Conservation (phyloP, 35 echinoderm and acorn worm genomes). For the Amphiura filiformis region DNA sequence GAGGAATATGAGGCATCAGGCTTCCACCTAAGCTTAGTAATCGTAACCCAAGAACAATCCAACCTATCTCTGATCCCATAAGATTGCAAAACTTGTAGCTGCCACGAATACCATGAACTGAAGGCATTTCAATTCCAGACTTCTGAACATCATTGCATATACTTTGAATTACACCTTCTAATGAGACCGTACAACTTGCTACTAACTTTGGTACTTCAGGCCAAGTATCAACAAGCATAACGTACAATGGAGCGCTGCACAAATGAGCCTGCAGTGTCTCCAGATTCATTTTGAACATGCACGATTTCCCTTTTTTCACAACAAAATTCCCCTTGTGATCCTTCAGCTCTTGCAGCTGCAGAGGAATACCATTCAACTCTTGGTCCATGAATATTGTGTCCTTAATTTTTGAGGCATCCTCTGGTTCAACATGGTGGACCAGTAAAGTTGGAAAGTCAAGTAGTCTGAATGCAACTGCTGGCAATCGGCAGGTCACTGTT, state of each 20-base stretch:
- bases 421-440: conserved; percentile 50
- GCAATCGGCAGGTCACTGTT: conserved; percentile 52
- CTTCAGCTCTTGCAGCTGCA: conserved; percentile 66
- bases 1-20: conserved; percentile 71
- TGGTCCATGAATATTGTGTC: conserved; percentile 10
- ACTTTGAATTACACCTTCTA: conserved; percentile 38
- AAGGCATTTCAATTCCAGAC: conserved; percentile 49
- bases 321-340: conserved; percentile 58
- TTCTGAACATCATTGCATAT: conserved; percentile 49
- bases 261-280: conserved; percentile 48
- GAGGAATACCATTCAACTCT: conserved; percentile 32
- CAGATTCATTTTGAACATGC: conserved; percentile 58
- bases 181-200: conserved; percentile 57
- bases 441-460: conserved; percentile 72
- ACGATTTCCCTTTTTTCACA: conserved; percentile 76
- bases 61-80: conserved; percentile 81
- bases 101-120: conserved; percentile 61
- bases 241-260: conserved; percentile 64
- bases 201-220: conserved; percentile 59
- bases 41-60: conserved; percentile 46
- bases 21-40: conserved; percentile 64
- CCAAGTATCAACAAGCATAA: conserved; percentile 78
- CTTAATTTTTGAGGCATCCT: conserved; percentile 31
- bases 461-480: conserved; percentile 71
- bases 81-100: conserved; percentile 59